Conservation (phyloP, 2,113 vertebrate species). For the Ceyx margarethae region DNA sequence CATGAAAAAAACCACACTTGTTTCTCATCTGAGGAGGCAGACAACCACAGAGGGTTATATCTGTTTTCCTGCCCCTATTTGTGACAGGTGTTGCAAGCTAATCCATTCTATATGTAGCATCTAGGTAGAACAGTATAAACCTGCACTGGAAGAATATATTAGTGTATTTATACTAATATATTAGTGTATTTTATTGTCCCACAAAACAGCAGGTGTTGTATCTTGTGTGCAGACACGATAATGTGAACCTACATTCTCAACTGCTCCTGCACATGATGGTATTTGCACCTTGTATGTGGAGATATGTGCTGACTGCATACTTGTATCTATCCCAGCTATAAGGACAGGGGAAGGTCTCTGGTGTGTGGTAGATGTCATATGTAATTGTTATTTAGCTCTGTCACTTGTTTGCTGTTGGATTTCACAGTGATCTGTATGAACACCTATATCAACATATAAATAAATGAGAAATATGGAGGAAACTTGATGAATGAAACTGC, state of each 20-base stretch:
- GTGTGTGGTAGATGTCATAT: background rate
- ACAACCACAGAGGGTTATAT: background rate
- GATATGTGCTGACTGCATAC: background rate
- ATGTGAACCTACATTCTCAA: background rate
- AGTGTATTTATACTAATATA: background rate
- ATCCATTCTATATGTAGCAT: background rate
- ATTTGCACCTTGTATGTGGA: background rate
- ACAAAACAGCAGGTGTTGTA: slow-evolving; percentile 25
- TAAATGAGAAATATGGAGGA: background rate
- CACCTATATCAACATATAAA: background rate
- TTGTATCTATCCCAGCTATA: background rate
- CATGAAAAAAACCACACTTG: background rate
- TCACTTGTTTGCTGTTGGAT: background rate
- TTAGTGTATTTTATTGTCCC: background rate
- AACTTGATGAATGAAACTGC: background rate
- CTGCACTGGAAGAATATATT: accelerated
- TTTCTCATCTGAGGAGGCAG: background rate
- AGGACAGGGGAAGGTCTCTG: background rate
- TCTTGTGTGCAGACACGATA: background rate
- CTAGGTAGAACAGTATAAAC: background rate
- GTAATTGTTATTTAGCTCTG: background rate
- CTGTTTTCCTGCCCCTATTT: background rate
- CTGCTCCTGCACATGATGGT: background rate
- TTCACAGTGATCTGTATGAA: background rate
- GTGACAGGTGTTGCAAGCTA: background rate